A percentile compares a stretch with the other conserved stretches of the same genome.
These are phyloP conservation scores for Lagopus leucura DNA, from an alignment of 2,113 vertebrate species.

Conservation along the genomic window DNA sequence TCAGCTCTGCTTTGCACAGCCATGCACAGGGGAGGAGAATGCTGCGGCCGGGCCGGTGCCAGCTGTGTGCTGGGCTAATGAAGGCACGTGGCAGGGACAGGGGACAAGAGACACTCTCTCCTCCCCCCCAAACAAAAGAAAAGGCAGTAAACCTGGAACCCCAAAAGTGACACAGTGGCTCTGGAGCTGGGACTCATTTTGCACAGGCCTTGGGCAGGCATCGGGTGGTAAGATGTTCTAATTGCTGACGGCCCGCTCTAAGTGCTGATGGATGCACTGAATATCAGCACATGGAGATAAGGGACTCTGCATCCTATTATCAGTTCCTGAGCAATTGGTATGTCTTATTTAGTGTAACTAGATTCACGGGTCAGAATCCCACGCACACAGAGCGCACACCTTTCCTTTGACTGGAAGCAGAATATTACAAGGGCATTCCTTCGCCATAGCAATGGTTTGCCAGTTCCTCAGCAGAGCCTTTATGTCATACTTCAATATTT, in stretches of 20 bases:
- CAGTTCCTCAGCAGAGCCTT: neutral
- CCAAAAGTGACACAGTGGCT: neutral
- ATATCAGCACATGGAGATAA: slow-evolving; percentile 28
- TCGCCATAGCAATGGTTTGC: neutral
- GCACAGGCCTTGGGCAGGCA: neutral
- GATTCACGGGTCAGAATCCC: neutral
- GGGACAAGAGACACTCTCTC: neutral
- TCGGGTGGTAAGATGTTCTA: slow-evolving; percentile 23
- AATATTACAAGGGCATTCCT: neutral
- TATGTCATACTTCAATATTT: slow-evolving; percentile 7
- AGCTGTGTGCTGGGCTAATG: neutral
- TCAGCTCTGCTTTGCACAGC: slow-evolving; percentile 2
- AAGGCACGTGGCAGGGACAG: neutral
- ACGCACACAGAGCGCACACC: accelerated
- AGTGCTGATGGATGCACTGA: neutral
- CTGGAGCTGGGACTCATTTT: neutral
- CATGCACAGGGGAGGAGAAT: neutral
- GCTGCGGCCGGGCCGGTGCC: neutral
- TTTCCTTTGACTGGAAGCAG: neutral
- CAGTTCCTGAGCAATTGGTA: slow-evolving; percentile 11
- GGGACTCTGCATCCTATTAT: slow-evolving; percentile 37
- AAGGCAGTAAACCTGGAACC: neutral
- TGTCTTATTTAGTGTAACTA: slow-evolving; percentile 47
- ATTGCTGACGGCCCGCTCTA: slow-evolving; percentile 32
- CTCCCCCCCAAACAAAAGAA: neutral